Evolutionary conservation across 2,888 invertebrate species (phyloP).

Genomic region (Dermolepida albohirtum): DNA sequence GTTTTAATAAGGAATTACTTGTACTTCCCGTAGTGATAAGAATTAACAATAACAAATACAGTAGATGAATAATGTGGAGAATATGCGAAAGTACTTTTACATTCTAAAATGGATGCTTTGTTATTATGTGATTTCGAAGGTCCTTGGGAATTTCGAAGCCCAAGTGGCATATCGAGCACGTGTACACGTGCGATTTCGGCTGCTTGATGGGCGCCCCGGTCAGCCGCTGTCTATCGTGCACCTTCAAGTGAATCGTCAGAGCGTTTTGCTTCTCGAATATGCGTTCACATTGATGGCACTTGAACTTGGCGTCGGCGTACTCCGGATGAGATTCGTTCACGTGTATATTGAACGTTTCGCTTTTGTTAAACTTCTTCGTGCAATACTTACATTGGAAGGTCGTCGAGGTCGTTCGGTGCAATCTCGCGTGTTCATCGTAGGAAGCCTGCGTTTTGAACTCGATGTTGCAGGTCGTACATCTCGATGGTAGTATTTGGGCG

Average conservation of each 20-base stretch:
- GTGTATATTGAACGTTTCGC: conserved; percentile 73
- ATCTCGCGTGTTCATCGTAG: conserved; percentile 69
- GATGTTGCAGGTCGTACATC: conserved; percentile 72
- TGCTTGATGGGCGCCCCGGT: conserved; percentile 31
- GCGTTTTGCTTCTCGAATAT: conserved; percentile 73
- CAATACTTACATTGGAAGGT: conserved; percentile 70
- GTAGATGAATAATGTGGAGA: background rate
- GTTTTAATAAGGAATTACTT: background rate
- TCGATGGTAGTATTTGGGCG: conserved; percentile 56
- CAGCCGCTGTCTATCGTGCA: conserved; percentile 68
- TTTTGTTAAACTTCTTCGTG: conserved; percentile 72
- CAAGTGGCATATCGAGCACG: conserved; percentile 71
- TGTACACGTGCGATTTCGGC: conserved; percentile 55
- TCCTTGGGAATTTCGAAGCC: conserved; percentile 62
- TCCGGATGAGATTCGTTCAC: conserved; percentile 71
- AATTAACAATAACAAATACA: conserved; percentile 1
- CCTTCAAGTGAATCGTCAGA: conserved; percentile 73
- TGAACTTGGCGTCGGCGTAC: conserved; percentile 61
- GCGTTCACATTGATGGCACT: conserved; percentile 75
- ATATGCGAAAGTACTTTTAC: background rate
- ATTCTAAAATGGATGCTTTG: conserved; percentile 61
- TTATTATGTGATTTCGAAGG: conserved; percentile 61
- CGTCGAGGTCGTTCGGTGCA: conserved; percentile 64
- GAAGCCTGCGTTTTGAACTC: conserved; percentile 72
- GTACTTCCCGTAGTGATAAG: conserved; percentile 2